Evolutionary conservation across 2,113 vertebrate species (phyloP).

Genomic region (Chunga burmeisteri): DNA sequence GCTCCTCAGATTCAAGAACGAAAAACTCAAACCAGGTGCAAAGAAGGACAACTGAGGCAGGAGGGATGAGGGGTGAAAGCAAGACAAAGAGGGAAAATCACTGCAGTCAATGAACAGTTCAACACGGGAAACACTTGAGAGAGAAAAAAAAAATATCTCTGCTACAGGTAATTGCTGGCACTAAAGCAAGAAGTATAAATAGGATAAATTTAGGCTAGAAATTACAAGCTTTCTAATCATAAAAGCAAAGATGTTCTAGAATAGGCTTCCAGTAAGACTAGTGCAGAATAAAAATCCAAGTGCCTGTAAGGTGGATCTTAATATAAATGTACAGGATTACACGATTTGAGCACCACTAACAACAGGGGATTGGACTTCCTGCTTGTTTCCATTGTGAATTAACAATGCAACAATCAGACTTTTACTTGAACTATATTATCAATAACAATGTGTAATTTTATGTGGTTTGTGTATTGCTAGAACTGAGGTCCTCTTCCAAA

Average conservation of each 20-base stretch:
- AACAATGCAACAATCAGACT: conserved; percentile 42
- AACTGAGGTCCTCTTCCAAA: background rate
- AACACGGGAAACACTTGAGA: background rate
- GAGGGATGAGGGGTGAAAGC: background rate
- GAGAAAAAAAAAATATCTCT: background rate
- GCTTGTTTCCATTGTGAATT: conserved; percentile 38
- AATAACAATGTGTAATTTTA: conserved; percentile 15
- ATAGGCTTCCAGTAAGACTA: background rate
- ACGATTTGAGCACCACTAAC: background rate
- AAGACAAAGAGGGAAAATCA: background rate
- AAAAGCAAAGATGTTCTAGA: background rate
- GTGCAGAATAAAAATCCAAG: background rate
- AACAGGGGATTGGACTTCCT: background rate
- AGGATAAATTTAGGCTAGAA: background rate
- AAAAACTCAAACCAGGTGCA: background rate
- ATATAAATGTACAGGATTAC: background rate
- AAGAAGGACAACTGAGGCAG: background rate
- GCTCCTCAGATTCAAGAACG: background rate
- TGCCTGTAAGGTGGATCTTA: background rate
- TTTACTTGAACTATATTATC: background rate
- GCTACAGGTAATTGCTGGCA: background rate
- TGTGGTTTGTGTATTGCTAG: background rate
- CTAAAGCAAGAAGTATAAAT: background rate
- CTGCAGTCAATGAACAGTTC: background rate
- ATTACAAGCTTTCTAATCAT: background rate